phyloP scores from a whole-genome alignment of 2,113 vertebrate genomes.

The Serilophus lunatus region DNA sequence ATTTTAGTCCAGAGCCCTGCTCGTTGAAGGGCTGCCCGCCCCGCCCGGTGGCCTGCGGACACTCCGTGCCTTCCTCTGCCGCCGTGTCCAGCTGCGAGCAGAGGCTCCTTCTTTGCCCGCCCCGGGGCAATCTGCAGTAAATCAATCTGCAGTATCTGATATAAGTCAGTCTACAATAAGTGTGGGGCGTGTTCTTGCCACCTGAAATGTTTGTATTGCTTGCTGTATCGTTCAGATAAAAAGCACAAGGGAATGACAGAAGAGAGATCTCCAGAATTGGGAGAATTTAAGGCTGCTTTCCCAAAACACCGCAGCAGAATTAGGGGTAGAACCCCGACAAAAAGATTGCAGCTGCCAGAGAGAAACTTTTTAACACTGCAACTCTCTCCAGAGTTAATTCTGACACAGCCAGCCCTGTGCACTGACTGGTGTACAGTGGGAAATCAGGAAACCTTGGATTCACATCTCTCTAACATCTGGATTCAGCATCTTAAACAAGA shows the following conservation, averaged over 20 bases:
- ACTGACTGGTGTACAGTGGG: neutral
- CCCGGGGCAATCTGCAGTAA: neutral
- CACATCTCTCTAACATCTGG: neutral
- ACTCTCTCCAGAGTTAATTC: neutral
- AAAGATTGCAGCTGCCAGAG: neutral
- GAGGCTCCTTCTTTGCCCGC: neutral
- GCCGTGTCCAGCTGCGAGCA: accelerated
- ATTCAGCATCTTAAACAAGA: neutral
- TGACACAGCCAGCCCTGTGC: neutral
- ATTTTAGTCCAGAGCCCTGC: neutral
- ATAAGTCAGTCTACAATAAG: neutral
- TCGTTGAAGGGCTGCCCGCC: accelerated
- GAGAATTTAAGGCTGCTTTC: neutral
- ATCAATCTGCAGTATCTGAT: neutral
- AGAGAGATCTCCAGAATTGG: neutral
- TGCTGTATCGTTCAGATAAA: neutral
- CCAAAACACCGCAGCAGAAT: neutral
- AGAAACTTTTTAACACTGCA: accelerated
- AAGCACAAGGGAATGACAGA: neutral
- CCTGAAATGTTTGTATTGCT: neutral
- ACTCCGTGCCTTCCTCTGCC: accelerated
- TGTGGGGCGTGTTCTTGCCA: neutral
- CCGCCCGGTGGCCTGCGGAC: accelerated
- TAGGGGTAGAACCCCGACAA: neutral
- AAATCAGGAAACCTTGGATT: neutral